Conservation (phyloP, 2,797 vertebrate genomes). For the Eupleurogrammus muticus region DNA sequence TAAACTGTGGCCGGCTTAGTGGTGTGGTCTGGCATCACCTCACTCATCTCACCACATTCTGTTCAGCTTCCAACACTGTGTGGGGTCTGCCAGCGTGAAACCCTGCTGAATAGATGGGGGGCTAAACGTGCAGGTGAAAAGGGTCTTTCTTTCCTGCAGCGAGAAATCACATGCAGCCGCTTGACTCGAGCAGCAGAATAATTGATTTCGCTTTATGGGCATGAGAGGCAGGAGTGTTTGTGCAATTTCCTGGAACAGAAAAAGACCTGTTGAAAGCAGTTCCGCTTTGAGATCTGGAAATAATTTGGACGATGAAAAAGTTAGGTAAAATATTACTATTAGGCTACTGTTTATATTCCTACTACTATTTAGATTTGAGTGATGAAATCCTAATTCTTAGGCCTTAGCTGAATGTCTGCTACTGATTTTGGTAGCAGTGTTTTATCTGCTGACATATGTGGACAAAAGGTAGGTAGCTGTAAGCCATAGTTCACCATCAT, state of each 20-base stretch:
- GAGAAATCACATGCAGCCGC: constrained; percentile 27
- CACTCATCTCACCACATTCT: constrained; percentile 51
- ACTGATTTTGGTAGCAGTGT: neutral
- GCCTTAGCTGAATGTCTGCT: neutral
- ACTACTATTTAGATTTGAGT: neutral
- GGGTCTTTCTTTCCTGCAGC: constrained; percentile 17
- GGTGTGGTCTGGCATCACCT: constrained; percentile 48
- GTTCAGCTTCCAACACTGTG: constrained; percentile 53
- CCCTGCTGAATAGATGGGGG: constrained; percentile 19
- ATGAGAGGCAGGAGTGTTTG: constrained; percentile 3
- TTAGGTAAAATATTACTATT: neutral
- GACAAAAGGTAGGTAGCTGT: neutral
- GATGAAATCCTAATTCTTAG: neutral
- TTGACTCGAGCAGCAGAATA: constrained; percentile 18
- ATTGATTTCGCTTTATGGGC: constrained; percentile 21
- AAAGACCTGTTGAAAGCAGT: neutral
- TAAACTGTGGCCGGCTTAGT: constrained; percentile 63
- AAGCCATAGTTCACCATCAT: neutral
- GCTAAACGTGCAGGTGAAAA: constrained; percentile 36
- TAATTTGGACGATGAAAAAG: neutral
- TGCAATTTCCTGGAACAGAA: constrained; percentile 2
- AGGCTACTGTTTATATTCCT: no score
- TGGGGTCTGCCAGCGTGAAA: constrained; percentile 64
- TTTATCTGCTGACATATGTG: neutral
- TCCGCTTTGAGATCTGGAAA: neutral